Evolutionary conservation across 1,140 invertebrate genomes (phyloP).

Genomic region (Neoseiulus cucumeris): DNA sequence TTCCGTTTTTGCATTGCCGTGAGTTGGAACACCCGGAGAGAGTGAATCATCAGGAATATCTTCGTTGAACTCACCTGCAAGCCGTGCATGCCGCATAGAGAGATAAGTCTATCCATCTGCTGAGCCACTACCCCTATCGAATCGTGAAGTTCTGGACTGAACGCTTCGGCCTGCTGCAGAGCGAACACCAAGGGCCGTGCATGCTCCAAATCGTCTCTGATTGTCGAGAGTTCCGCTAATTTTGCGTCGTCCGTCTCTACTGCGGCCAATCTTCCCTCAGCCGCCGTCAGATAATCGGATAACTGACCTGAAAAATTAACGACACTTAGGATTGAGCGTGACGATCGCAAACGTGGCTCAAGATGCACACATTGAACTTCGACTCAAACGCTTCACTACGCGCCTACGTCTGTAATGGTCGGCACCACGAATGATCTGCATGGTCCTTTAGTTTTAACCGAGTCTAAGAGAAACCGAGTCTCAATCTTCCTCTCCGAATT

Average conservation of each 20-base stretch:
- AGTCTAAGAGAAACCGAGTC: too few species aligned
- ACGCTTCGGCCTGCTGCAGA: constrained; percentile 1
- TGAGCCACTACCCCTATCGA: constrained; percentile 3
- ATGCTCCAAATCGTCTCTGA: background rate
- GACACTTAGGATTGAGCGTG: too few species aligned
- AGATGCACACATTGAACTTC: background rate
- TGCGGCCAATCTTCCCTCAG: background rate
- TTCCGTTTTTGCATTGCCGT: background rate
- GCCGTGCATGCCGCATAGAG: background rate
- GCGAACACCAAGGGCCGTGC: background rate
- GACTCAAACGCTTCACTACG: background rate
- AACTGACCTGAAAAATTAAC: background rate
- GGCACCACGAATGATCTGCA: constrained; percentile 1
- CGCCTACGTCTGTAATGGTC: background rate
- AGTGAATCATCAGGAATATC: background rate
- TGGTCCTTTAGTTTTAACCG: background rate
- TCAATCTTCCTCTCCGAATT: too few species aligned
- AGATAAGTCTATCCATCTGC: constrained; percentile 3
- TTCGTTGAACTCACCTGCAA: background rate
- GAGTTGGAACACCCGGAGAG: background rate
- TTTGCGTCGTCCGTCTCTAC: constrained; percentile 4
- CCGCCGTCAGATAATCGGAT: background rate
- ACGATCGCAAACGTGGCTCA: too few species aligned
- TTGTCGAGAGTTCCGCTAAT: background rate
- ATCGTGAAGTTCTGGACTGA: background rate